These are phyloP conservation scores for Lepidostoma basale DNA, from an alignment of 1,140 invertebrate genomes.

Conservation along the genomic window DNA sequence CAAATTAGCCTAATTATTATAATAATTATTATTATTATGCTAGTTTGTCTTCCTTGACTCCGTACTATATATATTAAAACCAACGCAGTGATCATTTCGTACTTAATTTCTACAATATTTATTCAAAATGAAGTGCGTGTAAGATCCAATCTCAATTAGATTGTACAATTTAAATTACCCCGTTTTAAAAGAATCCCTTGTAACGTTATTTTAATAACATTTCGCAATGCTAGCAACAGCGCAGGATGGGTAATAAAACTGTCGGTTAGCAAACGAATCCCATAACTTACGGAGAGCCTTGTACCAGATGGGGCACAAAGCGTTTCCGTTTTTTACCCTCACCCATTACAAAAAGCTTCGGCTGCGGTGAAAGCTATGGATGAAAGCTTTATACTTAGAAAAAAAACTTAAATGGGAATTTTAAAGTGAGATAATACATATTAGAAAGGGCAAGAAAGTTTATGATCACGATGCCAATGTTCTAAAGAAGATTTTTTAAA, in stretches of 20 bases:
- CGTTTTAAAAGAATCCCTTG: slow-evolving; percentile 5
- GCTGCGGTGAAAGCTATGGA: slow-evolving; percentile 22
- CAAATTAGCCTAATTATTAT: no score
- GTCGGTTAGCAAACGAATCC: slow-evolving; percentile 46
- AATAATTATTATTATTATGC: no score
- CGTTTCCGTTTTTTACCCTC: slow-evolving; percentile 41
- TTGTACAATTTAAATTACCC: slow-evolving; percentile 3
- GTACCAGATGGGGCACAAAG: slow-evolving; percentile 44
- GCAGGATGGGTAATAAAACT: slow-evolving; percentile 28
- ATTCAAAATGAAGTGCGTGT: no score
- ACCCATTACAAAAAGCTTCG: slow-evolving; percentile 19
- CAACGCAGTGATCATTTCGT: no score
- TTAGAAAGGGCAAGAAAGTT: neutral
- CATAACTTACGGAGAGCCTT: slow-evolving; percentile 42
- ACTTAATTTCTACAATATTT: no score
- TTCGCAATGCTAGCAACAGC: slow-evolving; percentile 17
- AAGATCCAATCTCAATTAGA: no score
- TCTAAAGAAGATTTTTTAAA: no score
- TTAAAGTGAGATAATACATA: slow-evolving; percentile 9
- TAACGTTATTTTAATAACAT: slow-evolving; percentile 23
- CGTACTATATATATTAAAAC: no score
- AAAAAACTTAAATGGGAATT: slow-evolving; percentile 8
- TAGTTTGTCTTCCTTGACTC: no score
- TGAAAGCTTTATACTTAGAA: slow-evolving; percentile 23
- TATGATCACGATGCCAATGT: no score